Base-by-base conservation (phyloP, 2,113 vertebrate species). In the Micromys minutus region DNA sequence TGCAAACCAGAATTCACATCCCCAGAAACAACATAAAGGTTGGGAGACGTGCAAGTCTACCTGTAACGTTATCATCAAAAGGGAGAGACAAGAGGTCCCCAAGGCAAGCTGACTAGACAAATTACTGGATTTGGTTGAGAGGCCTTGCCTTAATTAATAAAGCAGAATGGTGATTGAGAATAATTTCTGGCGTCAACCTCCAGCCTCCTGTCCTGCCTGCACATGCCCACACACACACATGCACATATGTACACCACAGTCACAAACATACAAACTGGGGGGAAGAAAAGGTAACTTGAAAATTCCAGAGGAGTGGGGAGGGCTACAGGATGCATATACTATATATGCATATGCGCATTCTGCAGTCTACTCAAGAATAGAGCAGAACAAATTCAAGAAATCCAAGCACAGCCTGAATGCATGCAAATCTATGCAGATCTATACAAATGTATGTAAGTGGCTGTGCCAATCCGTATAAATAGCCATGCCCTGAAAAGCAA, bases 381-480 rank as follows among this genome's bases (percentile, higher is more conserved):
- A 88, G 65, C 24, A 81, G 90, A 80, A 72, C 11, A 29, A 94
- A 10, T 57, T 50, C 87, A 36, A 91, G 93, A 63, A 29, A 84
- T 5, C 10, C 22, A 65, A 67, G 57, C 0, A 8, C 15, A 79
- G 85, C 42, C 55, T 50, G 6, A 90, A 21, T 47, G 13, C 19
- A 91, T 94, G 90, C 69, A 92, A 92, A 97, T 87, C 2, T 84
- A 93, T 83, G 87, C 74, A 90, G n/a, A 96, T 52, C 2, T n/a
- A 84, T 22, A 42, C 59, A 96, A 77, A 89, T 77, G 1, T 12
- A 57, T 88, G 42, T 31, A 77, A 47, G 24, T 52, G 31, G 7
- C 57, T 77, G 77, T 79, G 13, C 59, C 7, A 2, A n/a, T 72
- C 90, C 87, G 13, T 61, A 36, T 76, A 74, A 94, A 89, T 29